A percentile compares a stretch with the other conserved stretches of the same genome.
These are phyloP conservation scores for Leptobrachium ailaonicum DNA, from an alignment of 2,113 vertebrate species.

Conservation along the genomic window DNA sequence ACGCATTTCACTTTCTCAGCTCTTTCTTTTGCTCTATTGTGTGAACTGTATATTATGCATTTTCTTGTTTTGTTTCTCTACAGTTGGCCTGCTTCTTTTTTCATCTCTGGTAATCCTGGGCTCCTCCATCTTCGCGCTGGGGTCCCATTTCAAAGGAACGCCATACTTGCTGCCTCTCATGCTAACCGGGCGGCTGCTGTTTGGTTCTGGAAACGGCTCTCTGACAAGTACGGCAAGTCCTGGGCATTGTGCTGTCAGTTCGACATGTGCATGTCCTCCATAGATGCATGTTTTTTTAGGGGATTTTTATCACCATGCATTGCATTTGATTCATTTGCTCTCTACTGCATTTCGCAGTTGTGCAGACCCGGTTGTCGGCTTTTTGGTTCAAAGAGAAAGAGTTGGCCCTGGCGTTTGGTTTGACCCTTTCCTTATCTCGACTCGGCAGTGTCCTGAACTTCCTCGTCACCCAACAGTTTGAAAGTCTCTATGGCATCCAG, in stretches of 20 bases:
- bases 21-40: no score
- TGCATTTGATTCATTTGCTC: no score
- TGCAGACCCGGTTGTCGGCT: constrained; percentile 77
- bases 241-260: no score
- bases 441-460: constrained; percentile 82
- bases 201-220: constrained; percentile 78
- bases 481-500: constrained; percentile 74
- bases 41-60: no score
- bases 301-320: no score
- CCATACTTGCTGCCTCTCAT: constrained; percentile 76
- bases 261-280: no score
- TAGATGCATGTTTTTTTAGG: no score
- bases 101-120: constrained; percentile 77
- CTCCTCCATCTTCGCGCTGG: constrained; percentile 75
- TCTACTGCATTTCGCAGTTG: constrained; percentile 58
- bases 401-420: constrained; percentile 74
- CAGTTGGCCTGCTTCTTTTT: constrained; percentile 77
- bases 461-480: constrained; percentile 76
- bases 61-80: constrained; percentile 15
- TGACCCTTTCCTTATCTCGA: constrained; percentile 75
- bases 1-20: constrained; percentile 22
- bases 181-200: constrained; percentile 76
- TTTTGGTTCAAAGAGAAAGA: constrained; percentile 85
- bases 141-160: constrained; percentile 77
- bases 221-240: constrained; percentile 68